Base-by-base conservation (phyloP, 2,888 invertebrate genomes). In the Amitus sp. region DNA sequence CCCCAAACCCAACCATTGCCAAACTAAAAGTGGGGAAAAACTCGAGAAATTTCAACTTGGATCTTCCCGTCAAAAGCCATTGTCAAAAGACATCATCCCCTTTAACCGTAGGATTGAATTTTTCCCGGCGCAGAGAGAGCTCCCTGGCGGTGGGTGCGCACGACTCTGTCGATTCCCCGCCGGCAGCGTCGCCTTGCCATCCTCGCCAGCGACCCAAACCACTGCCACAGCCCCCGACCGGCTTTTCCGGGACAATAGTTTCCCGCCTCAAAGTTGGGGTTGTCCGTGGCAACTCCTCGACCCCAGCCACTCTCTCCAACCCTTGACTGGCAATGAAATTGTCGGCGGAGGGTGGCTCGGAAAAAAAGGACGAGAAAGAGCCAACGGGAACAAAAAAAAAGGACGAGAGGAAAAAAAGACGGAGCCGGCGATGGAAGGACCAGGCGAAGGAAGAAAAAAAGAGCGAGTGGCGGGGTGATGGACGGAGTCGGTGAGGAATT, bases 71-170 rank as follows among this genome's bases (percentile, higher is more conserved):
- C 78, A 77, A 79, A 79, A 73, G 68, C 53, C 52, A 59, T 50
- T 28, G 39, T 43, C 12, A 51, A 50, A 58, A 49, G 68, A 72
- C 72, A 71, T 70, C 75, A 76, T 77, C 76, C 75, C 76, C 77
- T 77, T 78, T 77, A 78, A 78, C 73, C 67, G 72, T 74, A 72
- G 80, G 78, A 80, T 80, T 79, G 78, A 81, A 80, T 80, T 79
- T 65, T 65, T 62, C 55, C 62, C 65, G 61, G 45, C 62, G 56
- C 58, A 53, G 55, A 49, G 51, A 39, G 28, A 27, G 28, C 39
- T 19, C 23, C 23, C 45, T 33, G 23, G 12, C 70, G 67, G 70
- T 66, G 70, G 72, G 71, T 73, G 73, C 74, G 71, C 72, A 72
- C 71, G 74, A 66, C 74, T 73, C 70, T 62, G 37, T 56, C 66